These are phyloP conservation scores for Ceryle rudis DNA, from an alignment of 2,797 vertebrate genomes.

Conservation along the genomic window DNA sequence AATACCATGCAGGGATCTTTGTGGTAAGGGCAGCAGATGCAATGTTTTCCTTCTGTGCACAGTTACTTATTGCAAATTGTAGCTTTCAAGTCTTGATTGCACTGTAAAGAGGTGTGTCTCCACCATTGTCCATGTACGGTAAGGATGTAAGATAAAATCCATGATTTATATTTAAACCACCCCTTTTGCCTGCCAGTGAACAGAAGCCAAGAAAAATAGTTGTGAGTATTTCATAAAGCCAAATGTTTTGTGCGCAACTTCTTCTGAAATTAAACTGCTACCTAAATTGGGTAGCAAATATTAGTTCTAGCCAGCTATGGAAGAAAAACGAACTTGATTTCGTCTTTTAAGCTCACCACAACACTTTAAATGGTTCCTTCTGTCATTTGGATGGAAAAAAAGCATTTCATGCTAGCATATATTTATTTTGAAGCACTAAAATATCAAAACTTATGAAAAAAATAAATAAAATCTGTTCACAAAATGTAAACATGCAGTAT, in stretches of 20 bases:
- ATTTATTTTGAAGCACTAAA: conserved; percentile 42
- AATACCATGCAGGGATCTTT: not conserved
- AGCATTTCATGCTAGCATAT: not conserved
- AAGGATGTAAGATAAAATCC: not conserved
- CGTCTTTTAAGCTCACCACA: conserved; percentile 28
- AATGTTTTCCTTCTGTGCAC: conserved; percentile 12
- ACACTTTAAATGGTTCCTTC: conserved; percentile 59
- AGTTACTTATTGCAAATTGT: conserved; percentile 14
- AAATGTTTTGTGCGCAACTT: conserved; percentile 14
- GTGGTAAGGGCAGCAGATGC: conserved; percentile 29
- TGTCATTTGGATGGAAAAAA: conserved; percentile 37
- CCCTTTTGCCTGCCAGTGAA: not conserved
- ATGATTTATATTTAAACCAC: not conserved
- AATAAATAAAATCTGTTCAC: conserved; percentile 42
- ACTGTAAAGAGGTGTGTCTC: not conserved
- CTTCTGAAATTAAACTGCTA: conserved; percentile 46
- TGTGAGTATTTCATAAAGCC: conserved; percentile 9
- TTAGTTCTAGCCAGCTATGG: conserved; percentile 49
- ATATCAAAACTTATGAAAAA: conserved; percentile 25
- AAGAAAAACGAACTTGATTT: conserved; percentile 40
- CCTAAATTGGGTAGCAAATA: conserved; percentile 53
- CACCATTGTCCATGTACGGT: not conserved
- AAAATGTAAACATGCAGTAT: conserved; percentile 5
- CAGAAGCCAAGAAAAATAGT: conserved; percentile 16
- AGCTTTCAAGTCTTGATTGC: conserved; percentile 20